Conservation (phyloP, 2,888 invertebrate species). For the Phasia obesa region DNA sequence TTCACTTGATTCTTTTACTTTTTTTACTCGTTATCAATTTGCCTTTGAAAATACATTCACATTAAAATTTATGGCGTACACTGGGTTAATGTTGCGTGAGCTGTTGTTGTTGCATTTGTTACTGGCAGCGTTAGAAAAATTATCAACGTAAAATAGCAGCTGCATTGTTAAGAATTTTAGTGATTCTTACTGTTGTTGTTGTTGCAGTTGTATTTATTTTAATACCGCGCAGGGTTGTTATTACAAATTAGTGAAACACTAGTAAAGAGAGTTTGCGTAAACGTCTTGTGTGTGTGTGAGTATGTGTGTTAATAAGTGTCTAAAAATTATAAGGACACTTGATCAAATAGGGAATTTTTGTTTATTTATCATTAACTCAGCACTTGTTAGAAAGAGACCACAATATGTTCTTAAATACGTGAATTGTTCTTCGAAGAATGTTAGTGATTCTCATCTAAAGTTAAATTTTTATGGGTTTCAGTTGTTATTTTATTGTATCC, state of each 20-base stretch:
- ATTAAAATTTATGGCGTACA: conserved; percentile 34
- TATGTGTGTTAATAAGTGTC: not conserved
- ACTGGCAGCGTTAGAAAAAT: conserved; percentile 39
- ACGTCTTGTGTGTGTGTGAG: not conserved
- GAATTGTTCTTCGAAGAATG: not conserved
- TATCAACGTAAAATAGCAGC: conserved; percentile 62
- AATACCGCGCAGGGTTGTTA: conserved; percentile 41
- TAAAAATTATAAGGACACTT: conserved; percentile 62
- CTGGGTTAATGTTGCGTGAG: conserved; percentile 51
- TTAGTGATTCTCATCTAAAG: not conserved
- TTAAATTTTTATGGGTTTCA: conserved; percentile 36
- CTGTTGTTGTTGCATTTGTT: conserved; percentile 37
- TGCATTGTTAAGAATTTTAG: conserved; percentile 66
- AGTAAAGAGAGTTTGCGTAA: conserved; percentile 55
- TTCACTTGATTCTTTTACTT: conserved; percentile 32
- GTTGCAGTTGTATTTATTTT: not conserved
- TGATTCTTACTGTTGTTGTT: conserved; percentile 45
- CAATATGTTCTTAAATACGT: not conserved
- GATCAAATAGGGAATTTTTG: conserved; percentile 46
- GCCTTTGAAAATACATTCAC: conserved; percentile 39
- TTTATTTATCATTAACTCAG: not conserved
- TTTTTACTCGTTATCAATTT: conserved; percentile 33
- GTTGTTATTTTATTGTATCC: not conserved
- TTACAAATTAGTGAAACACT: not conserved
- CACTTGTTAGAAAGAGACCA: conserved; percentile 62